phyloP scores from a whole-genome alignment of 2,113 vertebrate genomes.

The Rousettus leschenaultii region DNA sequence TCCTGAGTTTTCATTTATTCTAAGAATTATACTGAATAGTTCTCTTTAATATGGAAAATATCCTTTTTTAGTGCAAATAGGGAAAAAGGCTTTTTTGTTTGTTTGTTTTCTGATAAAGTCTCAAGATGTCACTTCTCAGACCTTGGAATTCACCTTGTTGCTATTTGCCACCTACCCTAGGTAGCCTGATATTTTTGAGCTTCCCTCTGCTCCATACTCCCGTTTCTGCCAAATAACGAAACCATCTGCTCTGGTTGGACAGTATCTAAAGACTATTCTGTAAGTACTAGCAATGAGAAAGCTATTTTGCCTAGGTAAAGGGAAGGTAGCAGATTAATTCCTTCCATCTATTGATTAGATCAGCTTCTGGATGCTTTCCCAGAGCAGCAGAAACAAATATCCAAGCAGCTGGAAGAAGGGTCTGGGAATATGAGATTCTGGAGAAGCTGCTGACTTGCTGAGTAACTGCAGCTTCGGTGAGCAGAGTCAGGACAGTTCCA shows the following conservation, averaged over 20 bases:
- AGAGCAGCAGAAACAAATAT: slow-evolving; percentile 38
- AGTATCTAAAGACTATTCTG: not conserved
- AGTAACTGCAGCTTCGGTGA: slow-evolving; percentile 27
- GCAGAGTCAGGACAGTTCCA: not conserved
- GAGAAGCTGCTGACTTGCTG: slow-evolving; percentile 42
- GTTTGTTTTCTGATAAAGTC: not conserved
- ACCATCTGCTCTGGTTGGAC: slow-evolving; percentile 57
- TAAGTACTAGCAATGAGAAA: slow-evolving; percentile 17
- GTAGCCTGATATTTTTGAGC: slow-evolving; percentile 58
- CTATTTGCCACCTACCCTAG: slow-evolving; percentile 45
- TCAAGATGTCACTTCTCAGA: not conserved
- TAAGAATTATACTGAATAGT: not conserved
- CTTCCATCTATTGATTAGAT: not conserved
- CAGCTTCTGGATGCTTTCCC: slow-evolving; percentile 41
- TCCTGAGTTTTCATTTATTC: not conserved
- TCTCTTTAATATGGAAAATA: not conserved
- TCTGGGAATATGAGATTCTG: not conserved
- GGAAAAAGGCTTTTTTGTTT: not conserved
- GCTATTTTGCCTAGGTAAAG: not conserved
- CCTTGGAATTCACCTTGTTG: slow-evolving; percentile 55
- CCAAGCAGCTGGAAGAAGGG: slow-evolving; percentile 38
- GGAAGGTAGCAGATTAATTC: not conserved
- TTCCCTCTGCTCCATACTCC: not conserved
- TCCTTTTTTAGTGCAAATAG: not conserved
- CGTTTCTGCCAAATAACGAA: slow-evolving; percentile 44